Percentiles rank a stretch among this genome's conserved stretches.
Evolutionary conservation across 2,888 invertebrate species (phyloP).

Genomic region (Amblyjoppa proteus): DNA sequence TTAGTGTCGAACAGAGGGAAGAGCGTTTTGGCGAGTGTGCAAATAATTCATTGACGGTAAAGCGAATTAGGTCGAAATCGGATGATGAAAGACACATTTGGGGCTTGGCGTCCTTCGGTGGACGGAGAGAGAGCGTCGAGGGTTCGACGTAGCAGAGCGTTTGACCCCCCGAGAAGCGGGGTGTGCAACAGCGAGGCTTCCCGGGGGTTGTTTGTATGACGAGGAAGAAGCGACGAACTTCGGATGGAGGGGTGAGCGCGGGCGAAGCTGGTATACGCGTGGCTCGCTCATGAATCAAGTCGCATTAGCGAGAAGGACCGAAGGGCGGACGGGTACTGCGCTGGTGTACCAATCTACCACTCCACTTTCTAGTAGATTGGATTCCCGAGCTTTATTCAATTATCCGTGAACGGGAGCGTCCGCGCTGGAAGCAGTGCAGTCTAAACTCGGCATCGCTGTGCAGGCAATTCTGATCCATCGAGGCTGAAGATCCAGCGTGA

Average conservation of each 20-base stretch:
- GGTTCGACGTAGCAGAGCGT: constrained; percentile 80
- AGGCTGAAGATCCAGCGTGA: background rate
- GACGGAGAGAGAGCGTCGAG: constrained; percentile 46
- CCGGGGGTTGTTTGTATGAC: constrained; percentile 12
- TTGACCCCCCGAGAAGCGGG: constrained; percentile 81
- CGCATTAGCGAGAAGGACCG: constrained; percentile 79
- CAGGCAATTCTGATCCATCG: background rate
- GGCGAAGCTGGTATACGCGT: constrained; percentile 74
- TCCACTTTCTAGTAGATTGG: constrained; percentile 83
- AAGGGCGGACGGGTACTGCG: constrained; percentile 38
- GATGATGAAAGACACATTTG: constrained; percentile 84
- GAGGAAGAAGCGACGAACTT: constrained; percentile 58
- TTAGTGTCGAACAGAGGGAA: constrained; percentile 13
- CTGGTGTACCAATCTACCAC: constrained; percentile 81
- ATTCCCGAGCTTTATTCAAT: constrained; percentile 84
- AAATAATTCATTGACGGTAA: constrained; percentile 82
- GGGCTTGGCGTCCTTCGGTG: constrained; percentile 69
- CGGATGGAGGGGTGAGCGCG: constrained; percentile 60
- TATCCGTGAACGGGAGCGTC: constrained; percentile 77
- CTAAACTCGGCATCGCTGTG: constrained; percentile 18
- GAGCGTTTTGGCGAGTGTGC: constrained; percentile 73
- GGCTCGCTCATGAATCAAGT: constrained; percentile 84
- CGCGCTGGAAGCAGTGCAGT: constrained; percentile 8
- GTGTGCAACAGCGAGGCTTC: background rate
- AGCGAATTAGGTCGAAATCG: constrained; percentile 83